Percentiles rank a stretch among this genome's conserved stretches.
phyloP scores from a whole-genome alignment of 1,140 invertebrate species.

The Anastatus disparis region DNA sequence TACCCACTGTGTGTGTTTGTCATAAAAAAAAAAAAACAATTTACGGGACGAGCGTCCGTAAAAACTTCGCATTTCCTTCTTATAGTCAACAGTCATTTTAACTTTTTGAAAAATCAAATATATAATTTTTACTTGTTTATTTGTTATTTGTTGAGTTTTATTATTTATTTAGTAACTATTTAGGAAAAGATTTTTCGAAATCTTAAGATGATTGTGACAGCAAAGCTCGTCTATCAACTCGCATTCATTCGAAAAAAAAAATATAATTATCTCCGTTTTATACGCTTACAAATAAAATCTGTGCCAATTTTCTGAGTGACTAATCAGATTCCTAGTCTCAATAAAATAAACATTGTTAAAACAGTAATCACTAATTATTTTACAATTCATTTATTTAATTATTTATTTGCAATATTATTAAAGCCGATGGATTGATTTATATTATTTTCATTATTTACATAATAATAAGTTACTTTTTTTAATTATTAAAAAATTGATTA shows the following conservation, averaged over 20 bases:
- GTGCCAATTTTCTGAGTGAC: constrained; percentile 33
- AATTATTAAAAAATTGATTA: no score
- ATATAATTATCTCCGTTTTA: constrained; percentile 37
- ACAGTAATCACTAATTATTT: constrained; percentile 22
- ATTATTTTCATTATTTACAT: no score
- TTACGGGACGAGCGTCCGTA: constrained; percentile 8
- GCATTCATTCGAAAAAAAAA: constrained; percentile 31
- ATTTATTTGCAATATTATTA: no score
- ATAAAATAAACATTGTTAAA: constrained; percentile 39
- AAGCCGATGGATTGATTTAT: no score
- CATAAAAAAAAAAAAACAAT: no score
- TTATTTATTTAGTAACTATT: background rate
- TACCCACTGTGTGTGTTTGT: constrained; percentile 32
- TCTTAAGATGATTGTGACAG: constrained; percentile 11
- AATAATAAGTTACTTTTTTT: no score
- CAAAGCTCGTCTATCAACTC: constrained; percentile 34
- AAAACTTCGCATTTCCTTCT: constrained; percentile 35
- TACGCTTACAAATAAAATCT: constrained; percentile 35
- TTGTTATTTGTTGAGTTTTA: no score
- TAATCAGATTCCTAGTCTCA: constrained; percentile 36
- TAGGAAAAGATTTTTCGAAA: constrained; percentile 16
- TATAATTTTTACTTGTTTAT: no score
- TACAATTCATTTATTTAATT: background rate
- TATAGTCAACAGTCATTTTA: constrained; percentile 29
- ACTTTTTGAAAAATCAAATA: constrained; percentile 20